Evolutionary conservation across 2,113 vertebrate genomes (phyloP).

Genomic region (Arizona elegans): DNA sequence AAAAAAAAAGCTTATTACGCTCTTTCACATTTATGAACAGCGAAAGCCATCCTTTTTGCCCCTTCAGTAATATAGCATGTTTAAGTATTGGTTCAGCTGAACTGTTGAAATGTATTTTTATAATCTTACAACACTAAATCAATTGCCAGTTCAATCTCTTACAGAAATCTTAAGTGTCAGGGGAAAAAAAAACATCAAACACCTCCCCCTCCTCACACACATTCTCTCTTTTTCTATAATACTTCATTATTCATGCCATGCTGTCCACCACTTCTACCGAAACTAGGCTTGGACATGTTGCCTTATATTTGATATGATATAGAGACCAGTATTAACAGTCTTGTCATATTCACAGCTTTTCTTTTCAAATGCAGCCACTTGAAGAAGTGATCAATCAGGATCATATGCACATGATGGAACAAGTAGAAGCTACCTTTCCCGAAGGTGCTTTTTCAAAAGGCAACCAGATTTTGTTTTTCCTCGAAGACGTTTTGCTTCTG

Average conservation of each 20-base stretch:
- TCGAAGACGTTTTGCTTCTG: neutral
- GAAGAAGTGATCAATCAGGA: constrained; percentile 69
- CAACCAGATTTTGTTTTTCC: neutral
- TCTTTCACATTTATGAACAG: neutral
- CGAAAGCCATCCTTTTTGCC: neutral
- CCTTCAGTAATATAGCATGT: constrained; percentile 27
- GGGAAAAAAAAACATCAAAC: constrained; percentile 42
- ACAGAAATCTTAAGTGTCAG: constrained; percentile 45
- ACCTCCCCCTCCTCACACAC: neutral
- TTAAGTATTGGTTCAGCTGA: constrained; percentile 33
- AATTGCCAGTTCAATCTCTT: constrained; percentile 40
- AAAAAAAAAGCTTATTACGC: constrained; percentile 2
- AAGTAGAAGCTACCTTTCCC: constrained; percentile 42
- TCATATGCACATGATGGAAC: constrained; percentile 63
- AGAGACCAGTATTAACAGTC: constrained; percentile 65
- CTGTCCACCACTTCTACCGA: constrained; percentile 43
- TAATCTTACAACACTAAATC: constrained; percentile 47
- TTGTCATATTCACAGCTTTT: constrained; percentile 71
- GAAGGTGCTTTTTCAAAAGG: neutral
- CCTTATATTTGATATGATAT: constrained; percentile 62
- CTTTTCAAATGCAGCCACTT: constrained; percentile 64
- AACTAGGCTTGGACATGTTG: constrained; percentile 57
- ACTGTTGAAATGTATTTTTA: constrained; percentile 36
- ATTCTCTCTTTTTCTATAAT: constrained; percentile 20
- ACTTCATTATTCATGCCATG: constrained; percentile 65